Evolutionary conservation across 2,888 invertebrate species (phyloP), one percentile per base, ranked within the genome.

Genomic region (Harpalus rubripes): DNA sequence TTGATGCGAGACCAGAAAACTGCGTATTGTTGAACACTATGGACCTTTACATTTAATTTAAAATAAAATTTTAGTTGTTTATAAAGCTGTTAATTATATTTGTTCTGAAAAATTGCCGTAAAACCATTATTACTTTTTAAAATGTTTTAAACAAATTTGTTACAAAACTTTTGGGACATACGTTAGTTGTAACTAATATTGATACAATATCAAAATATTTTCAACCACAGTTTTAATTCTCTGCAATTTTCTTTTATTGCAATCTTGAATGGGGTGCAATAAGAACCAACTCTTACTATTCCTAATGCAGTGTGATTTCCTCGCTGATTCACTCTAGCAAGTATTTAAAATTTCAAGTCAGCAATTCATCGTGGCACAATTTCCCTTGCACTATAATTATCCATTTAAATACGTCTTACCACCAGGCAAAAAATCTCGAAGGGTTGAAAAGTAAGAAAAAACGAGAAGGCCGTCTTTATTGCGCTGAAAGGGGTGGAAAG

Each of bases 401-500:
- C 63, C 63, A 26, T 63, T 26, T 26, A 26, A 63, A 63, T 63
- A 26, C 26, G 63, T 63, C 22, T 39, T 72, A 72, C 68, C n/a
- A n/a, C 41, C 6, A 8, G n/a, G 26, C 26, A 72, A 74, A 74
- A 74, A 44, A 41, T 18, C 72, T 44, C 15, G 18, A 74, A 44
- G 44, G 72, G 68, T 68, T 74, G 72, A 41, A 74, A 68, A 68
- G 68, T 68, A 74, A 74, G 72, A 74, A 74, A 74, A 74, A 74
- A 15, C 15, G 32, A 32, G 32, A 5, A 56, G 18, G 52, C 78
- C 32, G n/a, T 78, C 78, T 58, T 78, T 78, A 78, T 44, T 74
- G 44, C 72, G 22, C 44, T 16, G n/a, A 10, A 52, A 22, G 22
- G 41, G 52, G 15, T 7, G 12, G 41, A 56, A 18, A 76, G 78